Evolutionary conservation across 2,113 vertebrate genomes (phyloP), one percentile per base, ranked within the genome.

Genomic region (Triplophysa dalaica): DNA sequence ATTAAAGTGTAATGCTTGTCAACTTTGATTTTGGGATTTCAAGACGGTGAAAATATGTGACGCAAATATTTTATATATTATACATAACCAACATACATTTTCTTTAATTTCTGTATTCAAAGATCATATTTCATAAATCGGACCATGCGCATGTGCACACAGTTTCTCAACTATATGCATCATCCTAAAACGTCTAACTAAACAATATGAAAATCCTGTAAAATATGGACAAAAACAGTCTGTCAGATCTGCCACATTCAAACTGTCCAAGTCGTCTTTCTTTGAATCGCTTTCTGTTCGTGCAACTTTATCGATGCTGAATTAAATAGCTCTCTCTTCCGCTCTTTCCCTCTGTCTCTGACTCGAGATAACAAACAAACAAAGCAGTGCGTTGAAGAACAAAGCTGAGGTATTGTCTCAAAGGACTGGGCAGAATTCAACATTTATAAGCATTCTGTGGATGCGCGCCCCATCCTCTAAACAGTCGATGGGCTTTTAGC

Each of bases 371-470:
- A 61, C 75, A 79, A 75, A 81, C 75, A 81, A 81, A 82, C 72
- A 79, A 82, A 79, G 72, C 62, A 74, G 60, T 60, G 38, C 60
- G 60, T 50, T 66, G 66, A 62, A 66, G 58, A 75, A 81, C 70
- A 81, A 79, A 79, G 72, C 65, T 14, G n/a, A 66, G 73, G 81
- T 62, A 61, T 69, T 81, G 81, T 81, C 84, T 83, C 81, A 22
- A 69, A 72, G 81, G 82, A 78, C 19, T 0, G 54, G 48, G 52
- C 54, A 52, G 67, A 52, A 78, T 80, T 38, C 73, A 84, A 82
- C 82, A 82, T 85, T 85, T 85, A 82, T 85, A 85, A 82, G 62
- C 62, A 77, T 80, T 79, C 78, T 60, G 66, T 77, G 73, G 60
- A 58, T 76, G 72, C 58, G 14, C 50, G 62, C 26, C 70, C 64